phyloP scores from a whole-genome alignment of 2,888 invertebrate species.

The Autographa pulchrina region DNA sequence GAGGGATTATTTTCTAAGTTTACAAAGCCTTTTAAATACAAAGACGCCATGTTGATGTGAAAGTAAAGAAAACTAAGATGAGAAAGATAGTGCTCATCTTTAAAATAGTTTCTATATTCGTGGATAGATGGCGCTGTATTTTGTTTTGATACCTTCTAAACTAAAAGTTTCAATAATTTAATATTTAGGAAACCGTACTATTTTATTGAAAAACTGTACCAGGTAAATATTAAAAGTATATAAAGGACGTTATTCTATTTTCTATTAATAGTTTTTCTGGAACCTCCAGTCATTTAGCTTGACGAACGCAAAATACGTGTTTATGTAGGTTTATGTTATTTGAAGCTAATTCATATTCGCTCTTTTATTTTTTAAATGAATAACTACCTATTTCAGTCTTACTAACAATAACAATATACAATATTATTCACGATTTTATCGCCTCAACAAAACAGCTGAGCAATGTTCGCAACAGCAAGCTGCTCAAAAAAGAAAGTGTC shows the following conservation, averaged over 20 bases:
- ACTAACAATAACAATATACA: too few relatives aligned
- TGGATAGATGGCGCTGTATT: slow-evolving; percentile 40
- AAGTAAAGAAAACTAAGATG: slow-evolving; percentile 42
- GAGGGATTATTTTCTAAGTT: neutral
- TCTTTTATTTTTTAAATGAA: too few relatives aligned
- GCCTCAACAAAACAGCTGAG: slow-evolving; percentile 15
- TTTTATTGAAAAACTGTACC: neutral
- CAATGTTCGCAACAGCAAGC: slow-evolving; percentile 15
- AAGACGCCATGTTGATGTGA: slow-evolving; percentile 37
- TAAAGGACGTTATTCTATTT: too few relatives aligned
- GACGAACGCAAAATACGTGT: too few relatives aligned
- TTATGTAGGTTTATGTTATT: too few relatives aligned
- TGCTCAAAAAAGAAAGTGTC: slow-evolving; percentile 26
- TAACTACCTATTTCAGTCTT: too few relatives aligned
- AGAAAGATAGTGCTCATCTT: slow-evolving; percentile 15
- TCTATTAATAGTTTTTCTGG: too few relatives aligned
- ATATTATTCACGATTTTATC: neutral
- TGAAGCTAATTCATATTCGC: too few relatives aligned
- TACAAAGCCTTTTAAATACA: slow-evolving; percentile 22
- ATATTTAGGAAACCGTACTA: too few relatives aligned
- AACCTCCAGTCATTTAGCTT: too few relatives aligned
- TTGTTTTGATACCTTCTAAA: neutral
- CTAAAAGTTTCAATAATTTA: too few relatives aligned
- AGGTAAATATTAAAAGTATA: too few relatives aligned
- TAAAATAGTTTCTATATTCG: slow-evolving; percentile 15